Conservation (phyloP, 2,888 invertebrate genomes). For the Lycophotia porphyrea region DNA sequence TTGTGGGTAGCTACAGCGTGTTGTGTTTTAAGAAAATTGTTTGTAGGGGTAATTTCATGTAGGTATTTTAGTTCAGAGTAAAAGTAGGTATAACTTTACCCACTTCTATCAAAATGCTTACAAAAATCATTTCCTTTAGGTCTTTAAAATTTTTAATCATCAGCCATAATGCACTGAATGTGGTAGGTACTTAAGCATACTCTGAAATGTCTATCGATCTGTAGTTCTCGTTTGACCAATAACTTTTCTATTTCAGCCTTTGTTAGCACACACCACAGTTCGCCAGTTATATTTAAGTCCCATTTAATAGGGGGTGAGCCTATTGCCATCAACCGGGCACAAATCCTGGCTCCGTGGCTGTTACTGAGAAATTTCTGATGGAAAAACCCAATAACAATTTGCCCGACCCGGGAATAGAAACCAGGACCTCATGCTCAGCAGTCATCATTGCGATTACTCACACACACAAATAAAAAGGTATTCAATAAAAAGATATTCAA, state of each 20-base stretch:
- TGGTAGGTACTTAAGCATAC: background rate
- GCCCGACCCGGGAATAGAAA: no score
- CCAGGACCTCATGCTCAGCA: no score
- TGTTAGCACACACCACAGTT: no score
- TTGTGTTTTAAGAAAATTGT: conserved; percentile 44
- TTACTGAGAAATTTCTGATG: no score
- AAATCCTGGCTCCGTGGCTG: no score
- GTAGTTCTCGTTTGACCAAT: background rate
- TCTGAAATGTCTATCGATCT: background rate
- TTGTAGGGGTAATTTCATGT: background rate
- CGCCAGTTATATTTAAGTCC: no score
- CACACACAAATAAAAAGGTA: background rate
- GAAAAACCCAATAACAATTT: no score
- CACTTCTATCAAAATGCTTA: no score
- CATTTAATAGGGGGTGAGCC: no score
- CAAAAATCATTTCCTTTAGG: background rate
- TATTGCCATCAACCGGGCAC: no score
- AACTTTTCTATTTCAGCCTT: background rate
- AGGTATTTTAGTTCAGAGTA: background rate
- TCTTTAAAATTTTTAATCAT: background rate
- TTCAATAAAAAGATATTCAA: no score
- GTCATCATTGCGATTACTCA: no score
- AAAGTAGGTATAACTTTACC: background rate
- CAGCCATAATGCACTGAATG: background rate
- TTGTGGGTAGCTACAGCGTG: conserved; percentile 80